Base-by-base conservation (phyloP, 2,113 vertebrate genomes). In the Mormyrus iriodes region DNA sequence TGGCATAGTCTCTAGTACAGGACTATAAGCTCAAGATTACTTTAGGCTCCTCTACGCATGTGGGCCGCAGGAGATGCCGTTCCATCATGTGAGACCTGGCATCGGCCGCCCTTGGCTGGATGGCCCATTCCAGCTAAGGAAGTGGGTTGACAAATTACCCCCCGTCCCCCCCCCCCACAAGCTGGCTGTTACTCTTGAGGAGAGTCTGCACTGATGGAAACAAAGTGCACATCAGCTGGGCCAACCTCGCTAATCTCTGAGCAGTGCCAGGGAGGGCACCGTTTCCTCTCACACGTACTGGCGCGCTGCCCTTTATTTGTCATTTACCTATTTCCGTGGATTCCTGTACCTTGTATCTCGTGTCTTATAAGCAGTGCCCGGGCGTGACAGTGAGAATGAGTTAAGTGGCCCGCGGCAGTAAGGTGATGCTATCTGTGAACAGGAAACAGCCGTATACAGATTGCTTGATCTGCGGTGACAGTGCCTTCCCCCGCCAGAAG, bases 181-280 rank as follows among this genome's bases (percentile, higher is more conserved):
- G 39, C n/a, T 31, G 49, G 84, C 7, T 85, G 4, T 35, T 86
- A 53, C 24, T 48, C 51, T 52, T n/a, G n/a, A 21, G 12, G 19
- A 69, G n/a, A 39, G 5, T 46, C 48, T 3, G 69, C 27, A 19
- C 7, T 51, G 92, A 90, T 85, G 24, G 89, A 90, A 92, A 93
- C 93, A 93, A 93, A 93, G 91, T 86, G 91, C 92, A 91, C 85
- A 76, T 86, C 85, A 86, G 53, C 65, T 13, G 35, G 93, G 93
- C 94, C 90, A 53, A 87, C 65, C 93, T 61, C 92, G 91, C 93
- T 95, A 93, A 94, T 95, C 91, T 91, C 91, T 92, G 94, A 93
- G 94, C 42, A 27, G 89, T 88, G 90, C 90, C 86, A 89, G 91
- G 93, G 94, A 93, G 92, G 93, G 94, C 93, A 92, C 49, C 86